These are phyloP conservation scores for Aurelia aurita complex sp. Pacific DNA, from an alignment of 30 jellyfish, hydroid and myxozoan genomes.

Conservation along the genomic window DNA sequence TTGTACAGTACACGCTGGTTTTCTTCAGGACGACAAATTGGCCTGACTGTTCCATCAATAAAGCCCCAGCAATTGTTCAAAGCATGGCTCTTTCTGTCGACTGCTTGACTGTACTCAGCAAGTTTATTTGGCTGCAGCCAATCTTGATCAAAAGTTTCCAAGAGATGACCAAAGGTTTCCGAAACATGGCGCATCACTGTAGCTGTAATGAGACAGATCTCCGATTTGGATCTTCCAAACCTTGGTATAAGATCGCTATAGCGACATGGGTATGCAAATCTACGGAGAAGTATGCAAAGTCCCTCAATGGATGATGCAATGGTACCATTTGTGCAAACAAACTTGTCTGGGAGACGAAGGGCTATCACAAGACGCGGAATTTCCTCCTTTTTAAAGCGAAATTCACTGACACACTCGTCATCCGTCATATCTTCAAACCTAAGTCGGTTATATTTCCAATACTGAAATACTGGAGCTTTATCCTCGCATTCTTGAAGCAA, in stretches of 20 bases:
- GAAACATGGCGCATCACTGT: constrained; percentile 44
- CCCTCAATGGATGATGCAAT: constrained; percentile 57
- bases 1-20: constrained; percentile 64
- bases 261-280: constrained; percentile 76
- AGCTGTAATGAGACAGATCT: constrained; percentile 64
- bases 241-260: constrained; percentile 65
- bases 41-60: not conserved
- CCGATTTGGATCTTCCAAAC: constrained; percentile 63
- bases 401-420: constrained; percentile 44
- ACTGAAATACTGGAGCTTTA: constrained; percentile 46
- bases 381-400: constrained; percentile 48
- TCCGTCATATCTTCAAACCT: constrained; percentile 23
- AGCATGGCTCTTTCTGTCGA: constrained; percentile 30
- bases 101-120: constrained; percentile 45
- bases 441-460: constrained; percentile 30
- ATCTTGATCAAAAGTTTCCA: constrained; percentile 49
- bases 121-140: constrained; percentile 65
- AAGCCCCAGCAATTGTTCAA: constrained; percentile 68
- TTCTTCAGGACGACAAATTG: constrained; percentile 74
- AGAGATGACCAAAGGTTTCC: constrained; percentile 13
- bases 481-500: not conserved
- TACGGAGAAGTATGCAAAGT: constrained; percentile 43
- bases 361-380: constrained; percentile 12
- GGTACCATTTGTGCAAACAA: constrained; percentile 44
- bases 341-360: constrained; percentile 31